phyloP scores from a whole-genome alignment of 2,113 vertebrate genomes.

The Indri indri region DNA sequence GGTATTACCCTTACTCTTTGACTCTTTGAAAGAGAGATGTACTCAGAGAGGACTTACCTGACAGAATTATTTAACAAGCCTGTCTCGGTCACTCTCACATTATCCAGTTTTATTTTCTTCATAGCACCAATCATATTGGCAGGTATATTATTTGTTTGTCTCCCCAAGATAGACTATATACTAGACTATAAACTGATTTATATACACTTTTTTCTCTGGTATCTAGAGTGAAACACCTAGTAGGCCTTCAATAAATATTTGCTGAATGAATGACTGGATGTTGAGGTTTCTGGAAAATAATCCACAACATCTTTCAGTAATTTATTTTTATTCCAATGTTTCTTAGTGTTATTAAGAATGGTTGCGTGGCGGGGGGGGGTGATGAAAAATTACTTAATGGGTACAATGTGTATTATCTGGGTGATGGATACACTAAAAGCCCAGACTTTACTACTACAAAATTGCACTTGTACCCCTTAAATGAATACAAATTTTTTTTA shows the following conservation, averaged over 20 bases:
- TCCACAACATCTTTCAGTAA: not conserved
- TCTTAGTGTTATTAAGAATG: not conserved
- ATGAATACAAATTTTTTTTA: not conserved
- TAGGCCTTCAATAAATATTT: not conserved
- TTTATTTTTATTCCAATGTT: not conserved
- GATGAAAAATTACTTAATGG: too few relatives aligned
- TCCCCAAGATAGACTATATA: not conserved
- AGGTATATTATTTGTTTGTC: not conserved
- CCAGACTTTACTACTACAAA: too few relatives aligned
- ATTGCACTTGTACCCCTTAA: too few relatives aligned
- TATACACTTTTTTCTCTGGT: not conserved
- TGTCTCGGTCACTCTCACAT: not conserved
- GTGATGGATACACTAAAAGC: too few relatives aligned
- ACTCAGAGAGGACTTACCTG: not conserved
- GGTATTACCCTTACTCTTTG: not conserved
- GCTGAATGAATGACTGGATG: not conserved
- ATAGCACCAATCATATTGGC: not conserved
- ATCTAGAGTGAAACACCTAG: not conserved
- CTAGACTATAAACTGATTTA: not conserved
- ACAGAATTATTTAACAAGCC: not conserved
- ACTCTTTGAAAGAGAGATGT: not conserved
- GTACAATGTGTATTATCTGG: too few relatives aligned
- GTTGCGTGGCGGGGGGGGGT: too few relatives aligned
- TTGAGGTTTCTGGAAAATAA: conserved; percentile 24
- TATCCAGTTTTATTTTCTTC: conserved; percentile 14